Conservation (phyloP, 2,113 vertebrate species). For the Nettapus auritus region DNA sequence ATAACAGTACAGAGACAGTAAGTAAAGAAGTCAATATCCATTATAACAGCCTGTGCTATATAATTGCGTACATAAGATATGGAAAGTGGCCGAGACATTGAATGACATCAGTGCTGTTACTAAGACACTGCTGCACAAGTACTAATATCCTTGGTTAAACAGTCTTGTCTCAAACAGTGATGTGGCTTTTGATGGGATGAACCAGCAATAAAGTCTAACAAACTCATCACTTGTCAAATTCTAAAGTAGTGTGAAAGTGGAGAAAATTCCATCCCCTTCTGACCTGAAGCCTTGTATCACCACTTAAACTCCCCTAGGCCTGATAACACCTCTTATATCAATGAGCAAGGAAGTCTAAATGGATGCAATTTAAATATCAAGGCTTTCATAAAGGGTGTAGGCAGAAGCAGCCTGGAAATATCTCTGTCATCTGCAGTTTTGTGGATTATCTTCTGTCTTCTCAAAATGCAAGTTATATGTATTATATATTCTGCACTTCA, state of each 20-base stretch:
- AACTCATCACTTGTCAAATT: not conserved
- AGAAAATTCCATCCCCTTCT: slow-evolving; percentile 1
- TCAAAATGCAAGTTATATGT: slow-evolving; percentile 9
- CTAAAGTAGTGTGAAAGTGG: not conserved
- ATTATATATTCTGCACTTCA: slow-evolving; percentile 31
- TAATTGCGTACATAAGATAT: not conserved
- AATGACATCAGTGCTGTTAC: not conserved
- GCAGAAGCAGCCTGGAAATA: slow-evolving; percentile 20
- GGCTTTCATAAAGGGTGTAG: slow-evolving; percentile 5
- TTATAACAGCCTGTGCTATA: not conserved
- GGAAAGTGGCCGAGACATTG: not conserved
- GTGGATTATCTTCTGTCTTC: slow-evolving; percentile 4
- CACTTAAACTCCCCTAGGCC: not conserved
- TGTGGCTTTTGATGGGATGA: not conserved
- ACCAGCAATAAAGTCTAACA: not conserved
- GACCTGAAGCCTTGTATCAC: not conserved
- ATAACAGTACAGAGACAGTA: not conserved
- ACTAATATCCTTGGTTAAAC: not conserved
- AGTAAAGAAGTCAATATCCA: not conserved
- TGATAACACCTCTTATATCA: not conserved
- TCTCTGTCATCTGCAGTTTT: slow-evolving; percentile 5
- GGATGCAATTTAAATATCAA: slow-evolving; percentile 36
- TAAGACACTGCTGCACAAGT: not conserved
- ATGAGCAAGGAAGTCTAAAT: not conserved
- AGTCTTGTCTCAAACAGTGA: not conserved